These are phyloP conservation scores for Tupaia chinensis DNA, from an alignment of 2,113 vertebrate species.

Conservation along the genomic window DNA sequence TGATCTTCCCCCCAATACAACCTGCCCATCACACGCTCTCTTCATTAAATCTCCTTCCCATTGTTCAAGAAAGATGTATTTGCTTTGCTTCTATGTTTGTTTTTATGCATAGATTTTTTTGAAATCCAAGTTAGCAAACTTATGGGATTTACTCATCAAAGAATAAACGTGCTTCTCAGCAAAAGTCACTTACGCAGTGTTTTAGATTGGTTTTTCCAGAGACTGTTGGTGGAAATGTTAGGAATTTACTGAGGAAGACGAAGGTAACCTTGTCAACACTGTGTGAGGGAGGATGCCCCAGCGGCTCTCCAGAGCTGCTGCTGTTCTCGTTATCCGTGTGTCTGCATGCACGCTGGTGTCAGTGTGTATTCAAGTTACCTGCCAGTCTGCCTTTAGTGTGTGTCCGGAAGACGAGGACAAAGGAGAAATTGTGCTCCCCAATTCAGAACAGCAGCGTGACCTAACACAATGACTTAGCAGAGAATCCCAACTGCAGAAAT, in stretches of 20 bases:
- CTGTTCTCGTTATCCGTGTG: neutral
- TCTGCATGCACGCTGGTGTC: neutral
- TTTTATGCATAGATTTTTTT: neutral
- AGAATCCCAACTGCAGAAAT: neutral
- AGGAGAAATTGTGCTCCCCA: neutral
- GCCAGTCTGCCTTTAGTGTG: neutral
- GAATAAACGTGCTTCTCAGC: conserved; percentile 10
- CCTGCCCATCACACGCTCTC: neutral
- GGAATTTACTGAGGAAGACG: neutral
- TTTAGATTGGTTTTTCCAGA: neutral
- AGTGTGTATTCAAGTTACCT: neutral
- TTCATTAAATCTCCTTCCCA: neutral
- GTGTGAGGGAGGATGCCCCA: neutral
- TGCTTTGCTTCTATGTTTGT: neutral
- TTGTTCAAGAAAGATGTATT: conserved; percentile 15
- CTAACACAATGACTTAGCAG: neutral
- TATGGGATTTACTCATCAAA: conserved; percentile 19
- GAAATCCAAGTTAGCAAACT: neutral
- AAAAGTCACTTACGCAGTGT: neutral
- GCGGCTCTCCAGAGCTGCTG: neutral
- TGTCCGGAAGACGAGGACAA: neutral
- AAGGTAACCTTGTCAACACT: neutral
- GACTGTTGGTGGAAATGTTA: neutral
- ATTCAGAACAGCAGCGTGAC: neutral
- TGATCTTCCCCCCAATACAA: neutral